phyloP scores from a whole-genome alignment of 2,113 vertebrate species.

The Chrysochloris asiatica region DNA sequence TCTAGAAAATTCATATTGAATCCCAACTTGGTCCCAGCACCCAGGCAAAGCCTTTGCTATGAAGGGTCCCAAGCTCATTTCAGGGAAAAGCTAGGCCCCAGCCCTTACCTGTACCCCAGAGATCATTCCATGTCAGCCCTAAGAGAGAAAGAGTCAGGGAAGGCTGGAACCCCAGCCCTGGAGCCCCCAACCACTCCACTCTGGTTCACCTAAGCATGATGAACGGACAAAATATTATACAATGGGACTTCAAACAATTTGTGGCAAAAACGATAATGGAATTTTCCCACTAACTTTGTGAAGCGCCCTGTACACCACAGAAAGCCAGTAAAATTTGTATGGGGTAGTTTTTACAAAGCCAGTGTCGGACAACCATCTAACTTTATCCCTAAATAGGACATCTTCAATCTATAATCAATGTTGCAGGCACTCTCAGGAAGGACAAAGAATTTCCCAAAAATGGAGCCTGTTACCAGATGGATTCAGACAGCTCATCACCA shows the following conservation, averaged over 20 bases:
- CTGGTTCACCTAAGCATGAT: background rate
- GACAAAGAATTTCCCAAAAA: background rate
- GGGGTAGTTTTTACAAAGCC: constrained; percentile 1
- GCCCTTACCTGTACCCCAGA: constrained; percentile 6
- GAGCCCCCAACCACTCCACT: background rate
- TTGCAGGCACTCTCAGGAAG: background rate
- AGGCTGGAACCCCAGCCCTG: background rate
- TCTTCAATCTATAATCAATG: background rate
- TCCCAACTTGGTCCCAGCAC: background rate
- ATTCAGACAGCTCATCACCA: background rate
- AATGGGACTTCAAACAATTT: too few species aligned
- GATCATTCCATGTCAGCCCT: background rate
- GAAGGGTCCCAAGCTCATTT: background rate
- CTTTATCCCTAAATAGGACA: background rate
- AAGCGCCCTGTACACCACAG: constrained; percentile 61
- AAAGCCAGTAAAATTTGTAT: constrained; percentile 7
- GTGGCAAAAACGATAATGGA: too few species aligned
- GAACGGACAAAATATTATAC: constrained; percentile 4
- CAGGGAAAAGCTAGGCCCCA: background rate
- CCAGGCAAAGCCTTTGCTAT: background rate
- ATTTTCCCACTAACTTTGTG: too few species aligned
- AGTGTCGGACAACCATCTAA: background rate
- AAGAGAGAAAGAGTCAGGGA: background rate
- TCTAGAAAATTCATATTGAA: constrained; percentile 4
- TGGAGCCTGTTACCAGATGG: background rate